These are phyloP conservation scores for Anoura caudifer DNA, from an alignment of 2,113 vertebrate genomes.

Conservation along the genomic window DNA sequence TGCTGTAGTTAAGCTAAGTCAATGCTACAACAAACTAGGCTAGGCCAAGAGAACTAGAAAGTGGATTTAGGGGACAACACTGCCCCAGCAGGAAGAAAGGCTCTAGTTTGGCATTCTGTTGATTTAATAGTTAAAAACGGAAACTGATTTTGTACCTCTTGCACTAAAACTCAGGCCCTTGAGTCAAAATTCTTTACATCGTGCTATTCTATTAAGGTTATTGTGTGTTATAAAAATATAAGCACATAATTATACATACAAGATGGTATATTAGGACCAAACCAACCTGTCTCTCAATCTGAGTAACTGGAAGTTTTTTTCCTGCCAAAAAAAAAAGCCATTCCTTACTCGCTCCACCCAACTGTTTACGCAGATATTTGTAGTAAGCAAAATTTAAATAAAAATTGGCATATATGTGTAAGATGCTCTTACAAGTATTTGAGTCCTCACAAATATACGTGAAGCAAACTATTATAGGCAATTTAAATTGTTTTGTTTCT, in stretches of 20 bases:
- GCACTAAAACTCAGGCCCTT: constrained; percentile 35
- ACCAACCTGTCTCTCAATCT: neutral
- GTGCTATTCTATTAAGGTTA: neutral
- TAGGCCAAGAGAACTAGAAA: constrained; percentile 60
- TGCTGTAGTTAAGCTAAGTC: constrained; percentile 71
- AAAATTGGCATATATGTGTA: neutral
- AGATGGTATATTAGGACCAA: constrained; percentile 4
- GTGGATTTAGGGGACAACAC: constrained; percentile 76
- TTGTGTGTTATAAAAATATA: constrained; percentile 35
- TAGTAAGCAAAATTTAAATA: constrained; percentile 35
- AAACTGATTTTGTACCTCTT: constrained; percentile 39
- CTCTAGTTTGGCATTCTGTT: constrained; percentile 64
- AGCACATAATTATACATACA: neutral
- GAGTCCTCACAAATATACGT: neutral
- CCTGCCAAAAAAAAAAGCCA: neutral
- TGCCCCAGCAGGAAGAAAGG: constrained; percentile 77
- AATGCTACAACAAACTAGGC: constrained; percentile 61
- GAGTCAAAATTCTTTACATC: constrained; percentile 22
- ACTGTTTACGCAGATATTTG: constrained; percentile 21
- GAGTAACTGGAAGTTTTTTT: neutral
- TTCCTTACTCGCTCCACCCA: neutral
- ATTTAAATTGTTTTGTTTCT: constrained; percentile 24
- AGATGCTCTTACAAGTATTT: neutral
- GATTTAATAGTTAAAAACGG: constrained; percentile 64
- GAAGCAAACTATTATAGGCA: neutral